Percentiles rank a stretch among this genome's conserved stretches.
Evolutionary conservation across 1,140 invertebrate genomes (phyloP).

Genomic region (Ceratina calcarata): DNA sequence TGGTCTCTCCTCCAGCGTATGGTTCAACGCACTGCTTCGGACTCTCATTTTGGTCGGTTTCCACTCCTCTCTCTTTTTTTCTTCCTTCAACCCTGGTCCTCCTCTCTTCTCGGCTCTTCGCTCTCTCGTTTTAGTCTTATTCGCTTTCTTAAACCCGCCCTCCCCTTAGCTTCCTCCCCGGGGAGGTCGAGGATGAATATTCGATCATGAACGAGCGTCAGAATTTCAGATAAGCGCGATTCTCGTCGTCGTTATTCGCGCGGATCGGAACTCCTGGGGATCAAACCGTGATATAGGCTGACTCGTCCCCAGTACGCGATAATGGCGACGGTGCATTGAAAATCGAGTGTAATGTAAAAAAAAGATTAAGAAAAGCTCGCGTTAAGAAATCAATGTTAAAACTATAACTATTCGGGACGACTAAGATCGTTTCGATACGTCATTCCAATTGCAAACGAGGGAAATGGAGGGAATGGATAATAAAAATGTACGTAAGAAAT

Average conservation of each 20-base stretch:
- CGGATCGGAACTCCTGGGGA: conserved; percentile 48
- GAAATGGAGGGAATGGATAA: neutral
- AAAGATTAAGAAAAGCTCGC: too few species aligned
- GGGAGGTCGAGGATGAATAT: conserved; percentile 61
- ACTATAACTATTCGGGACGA: neutral
- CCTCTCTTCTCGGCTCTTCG: neutral
- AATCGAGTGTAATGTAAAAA: neutral
- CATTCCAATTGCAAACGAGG: too few species aligned
- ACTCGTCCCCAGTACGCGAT: conserved; percentile 28
- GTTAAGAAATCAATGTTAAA: too few species aligned
- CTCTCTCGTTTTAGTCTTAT: conserved; percentile 15
- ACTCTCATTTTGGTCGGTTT: conserved; percentile 47
- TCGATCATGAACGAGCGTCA: conserved; percentile 56
- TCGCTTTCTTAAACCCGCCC: conserved; percentile 22
- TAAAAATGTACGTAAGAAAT: neutral
- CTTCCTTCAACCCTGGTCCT: conserved; percentile 7
- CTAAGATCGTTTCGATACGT: neutral
- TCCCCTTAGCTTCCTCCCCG: neutral
- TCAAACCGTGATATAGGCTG: conserved; percentile 42
- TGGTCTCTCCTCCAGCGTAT: conserved; percentile 54
- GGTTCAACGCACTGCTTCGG: conserved; percentile 62
- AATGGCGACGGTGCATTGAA: conserved; percentile 33
- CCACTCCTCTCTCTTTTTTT: conserved; percentile 28
- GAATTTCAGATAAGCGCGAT: conserved; percentile 61
- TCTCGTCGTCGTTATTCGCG: conserved; percentile 36